Conservation (phyloP, 1,140 invertebrate species). For the Sarcophaga bullata region DNA sequence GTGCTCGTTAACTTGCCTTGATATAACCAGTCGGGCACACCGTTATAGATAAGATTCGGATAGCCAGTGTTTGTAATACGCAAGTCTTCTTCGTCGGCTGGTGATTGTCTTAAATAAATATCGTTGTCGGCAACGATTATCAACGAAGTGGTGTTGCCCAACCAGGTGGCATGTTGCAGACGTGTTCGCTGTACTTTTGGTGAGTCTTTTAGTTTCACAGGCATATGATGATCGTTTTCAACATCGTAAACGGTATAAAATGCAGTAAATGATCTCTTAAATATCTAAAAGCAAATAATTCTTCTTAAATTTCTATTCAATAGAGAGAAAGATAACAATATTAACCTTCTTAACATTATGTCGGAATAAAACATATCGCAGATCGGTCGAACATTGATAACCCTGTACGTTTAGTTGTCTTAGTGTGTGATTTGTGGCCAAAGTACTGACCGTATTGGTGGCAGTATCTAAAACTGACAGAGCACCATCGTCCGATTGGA, state of each 20-base stretch:
- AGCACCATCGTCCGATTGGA: slow-evolving; percentile 84
- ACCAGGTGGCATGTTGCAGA: slow-evolving; percentile 81
- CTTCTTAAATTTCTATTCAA: neutral
- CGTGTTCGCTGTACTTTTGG: slow-evolving; percentile 76
- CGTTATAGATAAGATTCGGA: slow-evolving; percentile 85
- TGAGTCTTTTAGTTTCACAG: slow-evolving; percentile 75
- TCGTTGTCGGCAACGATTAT: slow-evolving; percentile 85
- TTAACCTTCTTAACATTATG: slow-evolving; percentile 89
- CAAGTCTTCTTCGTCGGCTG: slow-evolving; percentile 71
- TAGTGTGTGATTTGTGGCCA: slow-evolving; percentile 86
- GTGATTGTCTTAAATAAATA: slow-evolving; percentile 81
- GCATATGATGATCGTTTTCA: slow-evolving; percentile 85
- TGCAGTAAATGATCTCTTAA: slow-evolving; percentile 81
- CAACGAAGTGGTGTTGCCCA: slow-evolving; percentile 77
- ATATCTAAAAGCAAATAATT: slow-evolving; percentile 72
- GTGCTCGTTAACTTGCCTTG: slow-evolving; percentile 73
- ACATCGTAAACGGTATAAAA: slow-evolving; percentile 88
- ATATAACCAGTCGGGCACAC: slow-evolving; percentile 93
- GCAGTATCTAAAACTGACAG: slow-evolving; percentile 79
- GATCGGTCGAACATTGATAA: slow-evolving; percentile 82
- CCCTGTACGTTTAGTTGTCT: slow-evolving; percentile 85
- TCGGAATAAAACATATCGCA: slow-evolving; percentile 84
- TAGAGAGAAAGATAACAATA: no score
- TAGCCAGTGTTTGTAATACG: slow-evolving; percentile 80
- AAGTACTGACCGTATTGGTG: slow-evolving; percentile 77